Percentiles rank a stretch among this genome's conserved stretches.
Evolutionary conservation across 2,113 vertebrate genomes (phyloP).

Genomic region (Lycaon pictus): DNA sequence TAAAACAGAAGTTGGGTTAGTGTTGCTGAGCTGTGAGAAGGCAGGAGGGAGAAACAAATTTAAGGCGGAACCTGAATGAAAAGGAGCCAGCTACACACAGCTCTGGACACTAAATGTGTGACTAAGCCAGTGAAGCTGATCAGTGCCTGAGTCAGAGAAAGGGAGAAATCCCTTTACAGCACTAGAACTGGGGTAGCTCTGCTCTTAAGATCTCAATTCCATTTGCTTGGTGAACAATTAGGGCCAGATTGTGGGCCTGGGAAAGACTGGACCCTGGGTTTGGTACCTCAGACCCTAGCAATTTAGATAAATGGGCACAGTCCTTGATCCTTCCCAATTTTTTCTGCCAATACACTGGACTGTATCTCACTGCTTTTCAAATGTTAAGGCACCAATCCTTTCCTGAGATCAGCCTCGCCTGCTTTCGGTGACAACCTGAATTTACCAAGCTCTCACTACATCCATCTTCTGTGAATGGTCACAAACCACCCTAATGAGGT

Average conservation of each 20-base stretch:
- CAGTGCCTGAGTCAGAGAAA: not conserved
- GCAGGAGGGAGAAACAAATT: not conserved
- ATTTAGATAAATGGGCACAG: not conserved
- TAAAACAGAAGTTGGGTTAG: constrained; percentile 21
- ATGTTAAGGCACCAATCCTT: not conserved
- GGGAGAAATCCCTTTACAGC: not conserved
- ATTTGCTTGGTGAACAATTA: not conserved
- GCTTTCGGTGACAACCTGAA: not conserved
- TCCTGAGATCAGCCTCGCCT: not conserved
- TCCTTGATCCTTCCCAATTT: not conserved
- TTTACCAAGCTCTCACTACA: not conserved
- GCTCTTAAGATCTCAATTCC: not conserved
- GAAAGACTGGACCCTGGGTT: not conserved
- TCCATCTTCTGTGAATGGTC: not conserved
- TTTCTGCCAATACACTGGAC: not conserved
- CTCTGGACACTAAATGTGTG: not conserved
- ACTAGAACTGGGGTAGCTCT: not conserved
- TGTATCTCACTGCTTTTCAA: not conserved
- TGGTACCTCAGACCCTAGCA: not conserved
- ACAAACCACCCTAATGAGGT: not conserved
- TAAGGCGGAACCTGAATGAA: not conserved
- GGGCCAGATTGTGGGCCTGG: not conserved
- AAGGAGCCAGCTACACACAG: not conserved
- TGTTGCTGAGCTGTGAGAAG: not conserved
- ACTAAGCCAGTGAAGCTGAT: not conserved